Percentiles rank a stretch among this genome's conserved stretches.
Evolutionary conservation across 2,888 invertebrate genomes (phyloP).

Genomic region (Incurvaria masculella): DNA sequence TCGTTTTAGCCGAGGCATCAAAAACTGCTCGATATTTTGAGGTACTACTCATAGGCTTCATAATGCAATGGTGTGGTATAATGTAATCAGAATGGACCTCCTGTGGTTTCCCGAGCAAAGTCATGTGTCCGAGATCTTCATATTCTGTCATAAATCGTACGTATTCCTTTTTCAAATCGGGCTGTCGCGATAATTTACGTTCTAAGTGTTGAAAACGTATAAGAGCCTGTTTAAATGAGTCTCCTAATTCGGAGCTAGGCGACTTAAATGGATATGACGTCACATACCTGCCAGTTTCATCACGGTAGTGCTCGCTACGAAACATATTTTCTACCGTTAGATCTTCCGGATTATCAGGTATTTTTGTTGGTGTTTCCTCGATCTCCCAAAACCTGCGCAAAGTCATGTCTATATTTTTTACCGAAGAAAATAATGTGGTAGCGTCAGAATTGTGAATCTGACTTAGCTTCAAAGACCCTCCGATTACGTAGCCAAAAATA

Average conservation of each 20-base stretch:
- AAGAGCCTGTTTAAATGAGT: background rate
- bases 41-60: background rate
- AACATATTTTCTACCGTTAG: slow-evolving; percentile 5
- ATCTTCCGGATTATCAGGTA: slow-evolving; percentile 2
- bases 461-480: slow-evolving; percentile 5
- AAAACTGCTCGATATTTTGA: background rate
- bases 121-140: slow-evolving; percentile 13
- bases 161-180: slow-evolving; percentile 2
- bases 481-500: slow-evolving; percentile 8
- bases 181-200: background rate
- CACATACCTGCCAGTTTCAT: slow-evolving; percentile 7
- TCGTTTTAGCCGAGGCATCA: slow-evolving; percentile 4
- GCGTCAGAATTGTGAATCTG: background rate
- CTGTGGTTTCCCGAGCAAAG: background rate
- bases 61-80: background rate
- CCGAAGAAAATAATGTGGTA: background rate
- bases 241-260: background rate
- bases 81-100: background rate
- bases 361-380: slow-evolving; percentile 5
- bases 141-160: slow-evolving; percentile 12
- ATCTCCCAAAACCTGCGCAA: slow-evolving; percentile 9
- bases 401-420: background rate
- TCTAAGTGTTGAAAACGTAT: slow-evolving; percentile 2
- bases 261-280: slow-evolving; percentile 7
- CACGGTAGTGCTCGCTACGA: background rate